These are phyloP conservation scores for Halisarca cf. caerulea DNA, from an alignment of 37 sponge, comb jelly and placozoan genomes.

Conservation along the genomic window DNA sequence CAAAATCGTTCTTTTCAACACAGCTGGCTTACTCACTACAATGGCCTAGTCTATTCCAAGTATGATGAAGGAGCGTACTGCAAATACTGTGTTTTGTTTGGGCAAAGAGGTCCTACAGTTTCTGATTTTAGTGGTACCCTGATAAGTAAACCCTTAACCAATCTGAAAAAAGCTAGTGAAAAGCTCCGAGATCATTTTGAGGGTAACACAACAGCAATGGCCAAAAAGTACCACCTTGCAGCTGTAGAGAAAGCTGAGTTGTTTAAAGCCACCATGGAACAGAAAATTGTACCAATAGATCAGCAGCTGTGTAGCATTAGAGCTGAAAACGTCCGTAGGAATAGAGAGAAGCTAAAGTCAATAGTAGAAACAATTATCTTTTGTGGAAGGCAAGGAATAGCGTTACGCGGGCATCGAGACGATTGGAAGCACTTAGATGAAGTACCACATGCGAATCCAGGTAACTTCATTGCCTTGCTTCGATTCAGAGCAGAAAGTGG, in stretches of 20 bases:
- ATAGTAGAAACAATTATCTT: too few relatives aligned
- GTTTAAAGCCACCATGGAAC: conserved; percentile 18
- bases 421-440: too few relatives aligned
- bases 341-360: too few relatives aligned
- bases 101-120: background rate
- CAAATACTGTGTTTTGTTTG: conserved; percentile 40
- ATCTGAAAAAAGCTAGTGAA: conserved; percentile 42
- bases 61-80: too few relatives aligned
- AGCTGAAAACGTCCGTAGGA: background rate
- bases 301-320: conserved; percentile 20
- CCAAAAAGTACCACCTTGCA: conserved; percentile 12
- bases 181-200: conserved; percentile 21
- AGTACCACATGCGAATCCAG: too few relatives aligned
- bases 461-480: too few relatives aligned
- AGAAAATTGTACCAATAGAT: conserved; percentile 10
- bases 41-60: too few relatives aligned
- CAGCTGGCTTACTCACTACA: too few relatives aligned
- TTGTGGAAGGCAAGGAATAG: too few relatives aligned
- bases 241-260: conserved; percentile 20
- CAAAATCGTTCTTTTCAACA: too few relatives aligned
- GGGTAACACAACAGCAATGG: background rate
- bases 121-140: background rate
- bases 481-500: too few relatives aligned
- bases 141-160: conserved; percentile 3
- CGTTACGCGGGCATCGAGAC: too few relatives aligned